Base-by-base conservation (phyloP, 2,797 vertebrate species). In the Enteromius trimaculatus region DNA sequence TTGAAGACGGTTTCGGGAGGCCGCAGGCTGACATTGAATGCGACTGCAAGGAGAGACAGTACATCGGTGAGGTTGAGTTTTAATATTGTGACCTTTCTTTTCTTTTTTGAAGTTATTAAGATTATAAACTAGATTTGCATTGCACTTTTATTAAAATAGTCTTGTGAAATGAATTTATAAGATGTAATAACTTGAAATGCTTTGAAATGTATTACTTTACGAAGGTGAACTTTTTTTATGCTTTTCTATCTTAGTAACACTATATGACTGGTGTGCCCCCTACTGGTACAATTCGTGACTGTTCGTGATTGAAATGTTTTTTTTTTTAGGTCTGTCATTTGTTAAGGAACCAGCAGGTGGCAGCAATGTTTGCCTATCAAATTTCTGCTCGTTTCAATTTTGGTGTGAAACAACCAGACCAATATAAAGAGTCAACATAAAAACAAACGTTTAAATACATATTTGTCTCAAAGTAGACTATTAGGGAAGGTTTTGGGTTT, bases 1-100 rank as follows among this genome's bases (percentile, higher is more conserved):
- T 97, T 97, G 87, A 96, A 97, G 90, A 96, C 90, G 0, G 93
- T 94, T 72, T 96, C 93, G 7, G 97, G 95, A 47, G 96, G 95
- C 86, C 95, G 95, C 84, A 98, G 93, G 82, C 90, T 89, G 2
- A 92, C 90, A 91, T 96, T 96, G 87, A 98, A 93, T 4, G 97
- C 97, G 26, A 94, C 97, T 98, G 91, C 13, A 77, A 80, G 53
- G 26, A 79, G 64, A 29, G 80, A 51, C 2, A 76, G 29, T 7
- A 65, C 9, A 39, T 16, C 4, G 0, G 17, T 60, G 14, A 58
- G 47, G 26, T 51, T 17, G 9, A 72, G 44, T 17, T 23, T 76
- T 21, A 10, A 39, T 58, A n/a, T 11, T 10, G 6, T 58, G 47
- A 51, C 14, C 26, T 29, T 4, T 37, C 2, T 77, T 23, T 26